Conservation (phyloP, 2,797 vertebrate genomes). For the Phaenicophaeus curvirostris region DNA sequence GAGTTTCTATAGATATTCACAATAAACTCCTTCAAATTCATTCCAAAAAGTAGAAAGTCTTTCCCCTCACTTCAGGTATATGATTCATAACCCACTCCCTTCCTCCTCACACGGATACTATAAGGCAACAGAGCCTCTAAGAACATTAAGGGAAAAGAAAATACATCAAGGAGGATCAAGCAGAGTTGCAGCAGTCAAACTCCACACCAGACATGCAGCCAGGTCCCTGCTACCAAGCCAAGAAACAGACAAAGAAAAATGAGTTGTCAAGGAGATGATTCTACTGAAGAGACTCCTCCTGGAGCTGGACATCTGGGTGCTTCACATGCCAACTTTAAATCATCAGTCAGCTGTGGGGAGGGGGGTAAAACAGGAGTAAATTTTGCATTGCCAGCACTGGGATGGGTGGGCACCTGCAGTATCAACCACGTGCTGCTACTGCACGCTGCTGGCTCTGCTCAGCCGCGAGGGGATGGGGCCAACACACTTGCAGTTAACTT, state of each 20-base stretch:
- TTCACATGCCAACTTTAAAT: conserved; percentile 54
- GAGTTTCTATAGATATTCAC: neutral
- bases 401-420: neutral
- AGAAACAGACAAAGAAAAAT: conserved; percentile 71
- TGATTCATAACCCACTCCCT: neutral
- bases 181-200: conserved; percentile 51
- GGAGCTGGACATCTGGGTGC: conserved; percentile 65
- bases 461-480: fast-evolving
- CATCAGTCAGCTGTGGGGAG: neutral
- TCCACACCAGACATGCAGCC: conserved; percentile 1
- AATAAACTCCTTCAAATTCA: neutral
- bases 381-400: neutral
- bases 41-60: neutral
- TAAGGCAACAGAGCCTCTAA: neutral
- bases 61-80: neutral
- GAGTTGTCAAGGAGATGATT: conserved; percentile 63
- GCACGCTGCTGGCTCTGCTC: neutral
- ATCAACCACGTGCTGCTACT: neutral
- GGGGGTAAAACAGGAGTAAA: neutral
- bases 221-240: conserved; percentile 58
- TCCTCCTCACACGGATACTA: neutral
- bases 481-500: neutral
- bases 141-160: conserved; percentile 42
- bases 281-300: conserved; percentile 67
- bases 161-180: conserved; percentile 41